A percentile compares a stretch with the other conserved stretches of the same genome.
Evolutionary conservation across 1,140 invertebrate genomes (phyloP).

Genomic region (Drosophila kohkoa): DNA sequence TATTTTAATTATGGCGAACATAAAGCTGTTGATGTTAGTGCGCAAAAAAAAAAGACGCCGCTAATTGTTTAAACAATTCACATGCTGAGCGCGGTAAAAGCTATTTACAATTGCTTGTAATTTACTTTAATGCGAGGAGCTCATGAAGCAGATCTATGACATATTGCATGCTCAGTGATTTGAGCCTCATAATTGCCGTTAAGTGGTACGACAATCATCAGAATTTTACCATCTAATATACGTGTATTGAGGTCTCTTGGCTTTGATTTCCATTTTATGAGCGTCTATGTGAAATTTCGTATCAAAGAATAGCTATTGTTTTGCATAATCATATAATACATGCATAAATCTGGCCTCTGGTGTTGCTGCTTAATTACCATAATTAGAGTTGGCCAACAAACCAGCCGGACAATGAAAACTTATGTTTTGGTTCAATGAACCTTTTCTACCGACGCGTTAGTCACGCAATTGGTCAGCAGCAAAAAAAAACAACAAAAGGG

Average conservation of each 20-base stretch:
- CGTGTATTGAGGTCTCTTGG: neutral
- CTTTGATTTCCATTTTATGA: neutral
- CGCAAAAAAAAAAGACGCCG: slow-evolving; percentile 26
- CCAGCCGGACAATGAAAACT: slow-evolving; percentile 11
- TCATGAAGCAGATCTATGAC: slow-evolving; percentile 30
- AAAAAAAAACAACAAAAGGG: slow-evolving; percentile 6
- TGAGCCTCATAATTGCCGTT: slow-evolving; percentile 9
- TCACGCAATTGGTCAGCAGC: slow-evolving; percentile 68
- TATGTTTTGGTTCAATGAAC: slow-evolving; percentile 66
- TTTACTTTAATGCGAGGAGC: slow-evolving; percentile 25
- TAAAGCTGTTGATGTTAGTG: slow-evolving; percentile 4
- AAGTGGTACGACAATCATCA: neutral
- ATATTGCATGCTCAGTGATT: slow-evolving; percentile 37
- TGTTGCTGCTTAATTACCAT: slow-evolving; percentile 65
- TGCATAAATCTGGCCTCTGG: slow-evolving; percentile 10
- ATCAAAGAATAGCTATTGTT: slow-evolving; percentile 69
- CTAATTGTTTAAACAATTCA: slow-evolving; percentile 29
- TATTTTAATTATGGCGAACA: slow-evolving; percentile 1
- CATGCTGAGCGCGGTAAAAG: slow-evolving; percentile 19
- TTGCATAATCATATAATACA: slow-evolving; percentile 25
- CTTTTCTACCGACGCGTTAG: slow-evolving; percentile 31
- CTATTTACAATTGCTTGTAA: slow-evolving; percentile 20
- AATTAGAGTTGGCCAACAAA: slow-evolving; percentile 58
- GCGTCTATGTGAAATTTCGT: slow-evolving; percentile 20
- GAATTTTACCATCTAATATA: neutral